These are phyloP conservation scores for Naja naja DNA, from an alignment of 2,113 vertebrate species.

Conservation along the genomic window DNA sequence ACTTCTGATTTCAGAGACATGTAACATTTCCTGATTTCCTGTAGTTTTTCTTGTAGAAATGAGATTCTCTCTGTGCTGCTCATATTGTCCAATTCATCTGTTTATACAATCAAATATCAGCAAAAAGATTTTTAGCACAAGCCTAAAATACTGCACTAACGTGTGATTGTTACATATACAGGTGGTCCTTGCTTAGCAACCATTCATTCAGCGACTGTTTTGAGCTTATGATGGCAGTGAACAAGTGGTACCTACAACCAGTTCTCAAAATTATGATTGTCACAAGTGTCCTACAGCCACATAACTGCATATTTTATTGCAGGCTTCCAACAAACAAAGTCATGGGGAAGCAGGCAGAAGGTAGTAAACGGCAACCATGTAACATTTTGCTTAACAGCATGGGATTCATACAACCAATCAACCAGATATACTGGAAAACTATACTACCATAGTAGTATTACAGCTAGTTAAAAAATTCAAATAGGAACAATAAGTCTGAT, in stretches of 20 bases:
- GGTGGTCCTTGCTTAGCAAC: not conserved
- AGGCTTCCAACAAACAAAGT: not conserved
- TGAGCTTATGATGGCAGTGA: not conserved
- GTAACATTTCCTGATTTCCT: conserved; percentile 97
- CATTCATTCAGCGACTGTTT: not conserved
- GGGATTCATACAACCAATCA: not conserved
- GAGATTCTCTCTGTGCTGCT: conserved; percentile 90
- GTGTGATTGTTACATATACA: not conserved
- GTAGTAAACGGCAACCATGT: not conserved
- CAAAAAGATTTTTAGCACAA: not conserved
- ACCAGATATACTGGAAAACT: not conserved
- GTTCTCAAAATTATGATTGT: not conserved
- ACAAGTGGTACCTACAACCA: not conserved
- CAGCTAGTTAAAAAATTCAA: not conserved
- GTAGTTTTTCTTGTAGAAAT: conserved; percentile 96
- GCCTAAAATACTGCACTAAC: not conserved
- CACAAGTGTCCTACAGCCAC: not conserved
- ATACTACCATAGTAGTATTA: not conserved
- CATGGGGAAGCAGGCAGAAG: not conserved
- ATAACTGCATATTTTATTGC: not conserved
- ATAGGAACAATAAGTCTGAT: not conserved
- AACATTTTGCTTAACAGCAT: not conserved
- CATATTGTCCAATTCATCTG: conserved; percentile 91
- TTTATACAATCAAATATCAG: conserved; percentile 53
- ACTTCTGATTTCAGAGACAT: conserved; percentile 98